Evolutionary conservation across 1,140 invertebrate species (phyloP).

Genomic region (Ceratina calcarata): DNA sequence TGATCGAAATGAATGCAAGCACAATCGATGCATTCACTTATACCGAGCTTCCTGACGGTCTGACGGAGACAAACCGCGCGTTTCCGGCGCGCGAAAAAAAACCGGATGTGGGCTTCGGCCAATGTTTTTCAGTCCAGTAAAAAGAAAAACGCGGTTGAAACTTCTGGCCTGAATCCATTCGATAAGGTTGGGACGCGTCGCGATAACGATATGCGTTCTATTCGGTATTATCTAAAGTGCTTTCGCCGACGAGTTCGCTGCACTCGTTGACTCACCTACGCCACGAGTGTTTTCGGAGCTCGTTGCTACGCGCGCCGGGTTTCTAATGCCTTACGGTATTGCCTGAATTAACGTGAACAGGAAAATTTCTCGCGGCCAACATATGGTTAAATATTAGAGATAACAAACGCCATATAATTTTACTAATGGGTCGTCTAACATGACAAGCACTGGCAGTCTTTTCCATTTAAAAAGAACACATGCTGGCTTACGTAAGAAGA

Average conservation of each 20-base stretch:
- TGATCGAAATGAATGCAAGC: constrained; percentile 18
- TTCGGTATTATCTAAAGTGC: constrained; percentile 42
- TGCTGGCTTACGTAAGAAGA: too few species aligned
- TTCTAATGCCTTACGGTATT: neutral
- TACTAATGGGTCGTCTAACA: too few species aligned
- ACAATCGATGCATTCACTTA: constrained; percentile 30
- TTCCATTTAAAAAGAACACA: too few species aligned
- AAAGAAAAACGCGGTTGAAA: neutral
- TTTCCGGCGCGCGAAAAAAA: constrained; percentile 18
- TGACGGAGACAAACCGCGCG: constrained; percentile 10
- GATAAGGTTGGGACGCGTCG: constrained; percentile 12
- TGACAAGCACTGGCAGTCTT: too few species aligned
- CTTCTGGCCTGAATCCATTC: constrained; percentile 28
- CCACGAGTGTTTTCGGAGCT: neutral
- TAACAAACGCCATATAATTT: too few species aligned
- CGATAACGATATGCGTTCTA: constrained; percentile 41
- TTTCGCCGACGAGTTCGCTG: constrained; percentile 31
- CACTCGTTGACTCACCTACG: constrained; percentile 34
- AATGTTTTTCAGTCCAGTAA: neutral
- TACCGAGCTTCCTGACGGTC: constrained; percentile 9
- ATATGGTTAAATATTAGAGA: too few species aligned
- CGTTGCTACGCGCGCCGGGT: neutral
- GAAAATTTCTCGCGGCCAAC: too few species aligned
- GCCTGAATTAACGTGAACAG: too few species aligned
- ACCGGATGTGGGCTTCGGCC: constrained; percentile 13